Evolutionary conservation across 2,797 vertebrate species (phyloP).

Genomic region (Remorina albescens): DNA sequence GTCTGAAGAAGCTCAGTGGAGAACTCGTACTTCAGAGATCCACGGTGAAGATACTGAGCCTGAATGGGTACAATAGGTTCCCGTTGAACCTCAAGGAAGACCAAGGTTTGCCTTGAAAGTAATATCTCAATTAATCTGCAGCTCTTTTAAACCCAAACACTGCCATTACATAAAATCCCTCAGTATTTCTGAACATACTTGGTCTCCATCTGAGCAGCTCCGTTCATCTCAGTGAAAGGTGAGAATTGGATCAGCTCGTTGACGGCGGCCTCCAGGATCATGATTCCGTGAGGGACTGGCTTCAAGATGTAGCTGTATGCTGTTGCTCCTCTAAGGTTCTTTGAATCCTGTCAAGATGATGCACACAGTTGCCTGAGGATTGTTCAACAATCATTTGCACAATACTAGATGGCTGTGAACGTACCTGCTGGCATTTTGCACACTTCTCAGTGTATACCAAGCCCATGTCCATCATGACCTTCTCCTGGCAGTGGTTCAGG

Average conservation of each 20-base stretch:
- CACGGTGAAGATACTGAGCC: slow-evolving; percentile 78
- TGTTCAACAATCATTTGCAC: slow-evolving; percentile 1
- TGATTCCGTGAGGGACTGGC: slow-evolving; percentile 62
- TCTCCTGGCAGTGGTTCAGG: slow-evolving; percentile 86
- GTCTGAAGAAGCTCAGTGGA: slow-evolving; percentile 79
- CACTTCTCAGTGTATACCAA: slow-evolving; percentile 81
- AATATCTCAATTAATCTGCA: not conserved
- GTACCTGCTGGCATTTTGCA: slow-evolving; percentile 82
- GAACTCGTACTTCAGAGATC: slow-evolving; percentile 84
- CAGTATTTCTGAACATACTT: slow-evolving; percentile 75
- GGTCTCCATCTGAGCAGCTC: slow-evolving; percentile 84
- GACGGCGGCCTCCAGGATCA: slow-evolving; percentile 81
- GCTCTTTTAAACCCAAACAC: not conserved
- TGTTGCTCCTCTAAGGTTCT: slow-evolving; percentile 82
- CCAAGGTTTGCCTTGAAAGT: slow-evolving; percentile 82
- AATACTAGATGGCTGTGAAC: slow-evolving; percentile 14
- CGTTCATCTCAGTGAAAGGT: slow-evolving; percentile 83
- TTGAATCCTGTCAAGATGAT: slow-evolving; percentile 77
- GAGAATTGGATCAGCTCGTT: slow-evolving; percentile 87
- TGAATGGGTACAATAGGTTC: slow-evolving; percentile 43
- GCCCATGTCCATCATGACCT: slow-evolving; percentile 82
- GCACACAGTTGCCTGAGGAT: slow-evolving; percentile 1
- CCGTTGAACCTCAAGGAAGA: slow-evolving; percentile 72
- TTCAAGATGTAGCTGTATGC: slow-evolving; percentile 87
- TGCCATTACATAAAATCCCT: not conserved